Percentiles rank a stretch among this genome's conserved stretches.
Conservation (phyloP, 2,888 invertebrate genomes). For the Netelia melanura region DNA sequence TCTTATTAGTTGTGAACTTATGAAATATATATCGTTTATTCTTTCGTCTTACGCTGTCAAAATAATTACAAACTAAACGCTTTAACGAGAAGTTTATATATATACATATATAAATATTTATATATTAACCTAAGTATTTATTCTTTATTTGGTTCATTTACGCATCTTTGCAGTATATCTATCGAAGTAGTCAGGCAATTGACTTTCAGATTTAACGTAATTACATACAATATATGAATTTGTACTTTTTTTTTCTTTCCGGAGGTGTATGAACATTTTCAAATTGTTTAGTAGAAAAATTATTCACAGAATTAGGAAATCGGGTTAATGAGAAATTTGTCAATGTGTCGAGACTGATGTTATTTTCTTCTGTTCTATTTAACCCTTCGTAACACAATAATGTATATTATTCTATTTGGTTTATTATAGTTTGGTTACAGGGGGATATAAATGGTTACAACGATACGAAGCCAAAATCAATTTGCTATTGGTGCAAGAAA, state of each 20-base stretch:
- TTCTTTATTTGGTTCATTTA: background rate
- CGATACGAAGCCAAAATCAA: too few species aligned
- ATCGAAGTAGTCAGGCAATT: background rate
- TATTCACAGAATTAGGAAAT: background rate
- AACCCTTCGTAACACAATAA: background rate
- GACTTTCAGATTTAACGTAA: background rate
- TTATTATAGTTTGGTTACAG: too few species aligned
- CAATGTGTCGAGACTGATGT: background rate
- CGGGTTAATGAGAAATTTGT: background rate
- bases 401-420: background rate
- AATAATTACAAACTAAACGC: too few species aligned
- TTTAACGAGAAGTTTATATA: too few species aligned
- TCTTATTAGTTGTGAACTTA: background rate
- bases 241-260: slow-evolving; percentile 33
- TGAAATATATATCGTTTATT: background rate
- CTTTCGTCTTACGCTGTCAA: background rate
- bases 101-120: background rate
- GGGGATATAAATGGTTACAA: too few species aligned
- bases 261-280: background rate
- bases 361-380: background rate
- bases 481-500: too few species aligned
- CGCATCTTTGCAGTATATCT: background rate
- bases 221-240: slow-evolving; percentile 35
- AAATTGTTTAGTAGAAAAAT: background rate
- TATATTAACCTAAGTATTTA: background rate